Base-by-base conservation (phyloP, 2,888 invertebrate genomes). In the Eurytoma adleriae region DNA sequence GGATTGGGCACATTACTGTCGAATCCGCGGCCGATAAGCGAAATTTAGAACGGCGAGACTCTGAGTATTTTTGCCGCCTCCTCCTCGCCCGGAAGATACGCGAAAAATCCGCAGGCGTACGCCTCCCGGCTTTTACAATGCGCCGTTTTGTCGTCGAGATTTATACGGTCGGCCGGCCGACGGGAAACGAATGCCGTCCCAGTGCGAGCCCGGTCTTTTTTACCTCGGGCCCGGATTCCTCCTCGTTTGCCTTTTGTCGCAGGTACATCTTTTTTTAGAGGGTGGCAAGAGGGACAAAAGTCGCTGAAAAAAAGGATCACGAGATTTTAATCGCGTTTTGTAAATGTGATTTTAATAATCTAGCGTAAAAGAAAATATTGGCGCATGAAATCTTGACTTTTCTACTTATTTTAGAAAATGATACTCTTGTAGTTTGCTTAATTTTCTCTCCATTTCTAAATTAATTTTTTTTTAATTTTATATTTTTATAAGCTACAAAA, bases 41-140 rank as follows among this genome's bases (percentile, higher is more conserved):
- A 87, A 90, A 90, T 90, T 90, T 90, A 90, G 89, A 89, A 87
- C 86, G 89, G 87, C 88, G 88, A 87, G 88, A 89, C 89, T 50
- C 48, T 66, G 18, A 85, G 89, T 86, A 89, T 88, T 89, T 89
- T 89, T 87, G 24, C 84, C 13, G 50, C 54, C 27, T 40, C 7
- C 40, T 84, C 83, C 84, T 78, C 81, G 84, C 84, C 83, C 83
- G 77, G 82, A 84, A 84, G 83, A 84, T 83, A 82, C 84, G 85
- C 85, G 85, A 85, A 86, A 87, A 87, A 87, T 86, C 85, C 85
- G 79, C 69, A 79, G 48, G 16, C 62, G 20, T 52, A 24, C 61
- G 18, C 14, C 14, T 20, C 24, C 24, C 5, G 62, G 13, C 59
- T 61, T 48, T 75, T 57, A 54, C 30, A 14, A 27, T 20, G 52